Conservation (phyloP, 2,113 vertebrate species). For the Atherinomorus stipes region DNA sequence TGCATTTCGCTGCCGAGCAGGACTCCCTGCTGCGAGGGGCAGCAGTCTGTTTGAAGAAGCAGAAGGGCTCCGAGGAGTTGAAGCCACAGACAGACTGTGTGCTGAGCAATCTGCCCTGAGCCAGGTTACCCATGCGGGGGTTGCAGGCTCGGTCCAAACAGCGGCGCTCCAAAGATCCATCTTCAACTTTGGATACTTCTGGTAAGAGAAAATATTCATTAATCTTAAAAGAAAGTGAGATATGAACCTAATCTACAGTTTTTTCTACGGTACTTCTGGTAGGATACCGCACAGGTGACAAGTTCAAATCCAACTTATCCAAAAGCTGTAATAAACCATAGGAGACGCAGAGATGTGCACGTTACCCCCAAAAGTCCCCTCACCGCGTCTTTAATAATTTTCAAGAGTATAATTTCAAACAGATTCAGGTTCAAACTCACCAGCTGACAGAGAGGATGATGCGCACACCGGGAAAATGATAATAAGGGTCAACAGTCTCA, state of each 20-base stretch:
- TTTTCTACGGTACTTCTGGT: no score
- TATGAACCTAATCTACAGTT: not conserved
- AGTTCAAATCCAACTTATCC: not conserved
- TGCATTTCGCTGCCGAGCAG: conserved; percentile 79
- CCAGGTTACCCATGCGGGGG: conserved; percentile 92
- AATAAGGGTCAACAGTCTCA: conserved; percentile 64
- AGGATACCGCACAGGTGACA: no score
- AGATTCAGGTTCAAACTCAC: conserved; percentile 58
- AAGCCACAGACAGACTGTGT: conserved; percentile 86
- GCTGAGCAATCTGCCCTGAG: conserved; percentile 83
- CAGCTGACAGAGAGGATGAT: conserved; percentile 53
- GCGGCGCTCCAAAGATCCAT: conserved; percentile 63
- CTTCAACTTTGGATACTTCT: conserved; percentile 69
- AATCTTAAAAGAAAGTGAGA: not conserved
- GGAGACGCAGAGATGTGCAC: not conserved
- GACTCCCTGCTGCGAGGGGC: conserved; percentile 57
- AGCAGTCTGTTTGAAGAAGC: conserved; percentile 75
- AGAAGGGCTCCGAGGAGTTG: conserved; percentile 83
- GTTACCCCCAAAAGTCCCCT: not conserved
- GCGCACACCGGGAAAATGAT: conserved; percentile 55
- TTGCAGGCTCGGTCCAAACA: conserved; percentile 89
- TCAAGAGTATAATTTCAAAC: not conserved
- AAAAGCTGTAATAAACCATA: not conserved
- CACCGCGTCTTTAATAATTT: not conserved
- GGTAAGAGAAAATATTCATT: not conserved